A percentile compares a stretch with the other conserved stretches of the same genome.
Evolutionary conservation across 2,113 vertebrate genomes (phyloP).

Genomic region (Pseudorectes ferrugineus): DNA sequence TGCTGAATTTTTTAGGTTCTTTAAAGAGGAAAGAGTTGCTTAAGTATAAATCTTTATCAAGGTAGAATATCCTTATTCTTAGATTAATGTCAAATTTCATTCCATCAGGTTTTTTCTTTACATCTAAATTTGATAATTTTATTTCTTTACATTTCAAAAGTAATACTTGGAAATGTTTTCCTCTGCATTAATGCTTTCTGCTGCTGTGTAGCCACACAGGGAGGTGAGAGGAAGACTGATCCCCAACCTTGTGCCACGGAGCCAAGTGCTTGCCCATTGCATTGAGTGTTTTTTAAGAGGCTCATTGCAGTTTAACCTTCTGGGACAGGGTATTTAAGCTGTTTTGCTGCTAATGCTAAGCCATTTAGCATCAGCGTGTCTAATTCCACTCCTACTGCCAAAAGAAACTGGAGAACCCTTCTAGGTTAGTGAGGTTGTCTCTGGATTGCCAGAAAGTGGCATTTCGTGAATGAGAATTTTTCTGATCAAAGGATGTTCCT

Average conservation of each 20-base stretch:
- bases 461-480: neutral
- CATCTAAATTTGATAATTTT: neutral
- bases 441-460: neutral
- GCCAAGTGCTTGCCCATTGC: neutral
- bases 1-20: neutral
- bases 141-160: neutral
- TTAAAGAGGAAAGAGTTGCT: neutral
- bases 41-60: neutral
- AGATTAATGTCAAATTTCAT: neutral
- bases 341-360: conserved; percentile 25
- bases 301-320: conserved; percentile 28
- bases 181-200: neutral
- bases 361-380: conserved; percentile 3
- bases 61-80: neutral
- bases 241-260: neutral
- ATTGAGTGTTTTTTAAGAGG: neutral
- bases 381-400: neutral
- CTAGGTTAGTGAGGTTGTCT: neutral
- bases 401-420: neutral
- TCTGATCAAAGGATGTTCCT: neutral
- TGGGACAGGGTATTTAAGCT: conserved; percentile 14
- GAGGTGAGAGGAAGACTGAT: neutral
- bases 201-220: neutral
- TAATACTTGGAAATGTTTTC: neutral
- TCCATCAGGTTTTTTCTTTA: neutral